Evolutionary conservation across 2,888 invertebrate species (phyloP), one percentile per base, ranked within the genome.

Genomic region (Drosophila prostipennis): DNA sequence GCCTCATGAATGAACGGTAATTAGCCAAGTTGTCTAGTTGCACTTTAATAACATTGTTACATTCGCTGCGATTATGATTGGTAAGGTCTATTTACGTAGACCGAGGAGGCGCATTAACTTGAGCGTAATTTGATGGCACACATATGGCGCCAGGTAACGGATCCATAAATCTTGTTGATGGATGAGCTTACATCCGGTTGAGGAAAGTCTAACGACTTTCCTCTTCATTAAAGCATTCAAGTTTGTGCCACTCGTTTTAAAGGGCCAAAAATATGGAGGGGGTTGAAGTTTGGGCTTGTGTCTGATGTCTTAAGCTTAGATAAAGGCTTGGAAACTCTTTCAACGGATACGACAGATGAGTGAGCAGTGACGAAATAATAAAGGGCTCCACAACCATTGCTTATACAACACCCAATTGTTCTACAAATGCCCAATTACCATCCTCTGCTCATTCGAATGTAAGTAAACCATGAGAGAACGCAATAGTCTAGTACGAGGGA

Each of bases 1-100:
- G 40, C 53, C 57, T 78, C 76, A 78, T 81, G 81, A 87, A 87
- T 81, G 81, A 87, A 81, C 60, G 52, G 53, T 74, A 83, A 83
- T 86, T 86, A 86, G 76, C 76, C 59, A 65, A 67, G 58, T 63
- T 67, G 60, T 48, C 61, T 59, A 37, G 34, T 51, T 45, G 54
- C 68, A 67, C 61, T 71, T 73, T 78, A 83, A 3, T 75, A 79
- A 69, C 51, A 63, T 73, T 54, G 75, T 83, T 67, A 61, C 58
- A 58, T 72, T 54, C 14, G 53, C 55, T 72, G 32, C 61, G 64
- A 51, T 51, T 53, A 59, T 58, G 74, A 65, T 70, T 74, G 46
- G 45, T 11, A 49, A 14, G 32, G 16, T 13, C 34, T 43, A 26
- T 32, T 48, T 48, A 29, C 23, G 14, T 36, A 36, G 34, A 39